Evolutionary conservation across 2,888 invertebrate species (phyloP), one percentile per base, ranked within the genome.

Genomic region (Folsomia candida): DNA sequence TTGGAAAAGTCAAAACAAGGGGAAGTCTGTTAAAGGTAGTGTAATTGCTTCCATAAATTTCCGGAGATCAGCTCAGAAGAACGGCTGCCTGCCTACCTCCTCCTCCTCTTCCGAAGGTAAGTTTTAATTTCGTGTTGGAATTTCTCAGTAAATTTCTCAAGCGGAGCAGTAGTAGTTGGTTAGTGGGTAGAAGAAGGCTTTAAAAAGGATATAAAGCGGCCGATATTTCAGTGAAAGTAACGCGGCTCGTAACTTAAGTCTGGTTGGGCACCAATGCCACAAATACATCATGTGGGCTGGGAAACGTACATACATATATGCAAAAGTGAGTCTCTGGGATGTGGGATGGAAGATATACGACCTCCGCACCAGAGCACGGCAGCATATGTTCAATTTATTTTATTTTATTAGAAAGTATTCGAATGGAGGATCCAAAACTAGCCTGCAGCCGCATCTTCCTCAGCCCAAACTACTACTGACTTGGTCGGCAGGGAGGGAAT

Each of bases 371-470:
- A 47, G 47, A 47, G 47, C 47, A 47, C 47, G 47, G 47, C 47
- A 47, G 47, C 57, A 57, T 57, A 20, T 57, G 57, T 57, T 20
- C 57, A 57, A 57, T 57, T 57, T 57, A 57, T 57, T 57, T 57
- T 57, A 57, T 47, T 47, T 47, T 47, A 47, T 47, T 47, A 47
- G 47, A 47, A 47, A 47, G 47, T n/a, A 47, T 47, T 47, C 47
- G 18, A 47, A n/a, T n/a, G n/a, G n/a, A n/a, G 47, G 47, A 47
- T n/a, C n/a, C n/a, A n/a, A n/a, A n/a, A n/a, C n/a, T n/a, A n/a
- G n/a, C n/a, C n/a, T n/a, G n/a, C n/a, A n/a, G n/a, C n/a, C n/a
- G n/a, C n/a, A n/a, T n/a, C n/a, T n/a, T n/a, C n/a, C n/a, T n/a
- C n/a, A n/a, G n/a, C n/a, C n/a, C n/a, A n/a, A n/a, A n/a, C n/a